phyloP scores from a whole-genome alignment of 2,113 vertebrate species.

The Microcebus murinus region DNA sequence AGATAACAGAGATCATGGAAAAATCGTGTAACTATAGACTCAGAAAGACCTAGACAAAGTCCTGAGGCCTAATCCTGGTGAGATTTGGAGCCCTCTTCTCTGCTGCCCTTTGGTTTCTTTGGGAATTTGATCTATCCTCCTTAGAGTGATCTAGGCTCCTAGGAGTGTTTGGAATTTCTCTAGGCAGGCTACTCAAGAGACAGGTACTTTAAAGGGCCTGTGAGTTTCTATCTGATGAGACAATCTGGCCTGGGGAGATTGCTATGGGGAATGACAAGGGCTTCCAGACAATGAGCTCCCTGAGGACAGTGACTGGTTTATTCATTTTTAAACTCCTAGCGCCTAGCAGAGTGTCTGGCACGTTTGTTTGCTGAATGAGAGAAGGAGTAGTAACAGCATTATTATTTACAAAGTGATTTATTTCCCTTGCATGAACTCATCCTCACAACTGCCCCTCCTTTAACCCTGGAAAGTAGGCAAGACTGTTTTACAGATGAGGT shows the following conservation, averaged over 20 bases:
- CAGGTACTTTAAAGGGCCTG: not conserved
- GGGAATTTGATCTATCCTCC: not conserved
- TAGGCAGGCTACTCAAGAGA: not conserved
- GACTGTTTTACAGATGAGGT: conserved; percentile 50
- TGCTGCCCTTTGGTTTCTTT: not conserved
- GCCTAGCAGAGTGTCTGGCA: conserved; percentile 16
- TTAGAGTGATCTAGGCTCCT: not conserved
- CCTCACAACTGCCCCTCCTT: not conserved
- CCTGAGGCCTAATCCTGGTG: not conserved
- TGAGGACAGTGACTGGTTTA: not conserved
- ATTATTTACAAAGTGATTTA: conserved; percentile 48
- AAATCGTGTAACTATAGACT: not conserved
- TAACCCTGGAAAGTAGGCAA: conserved; percentile 38
- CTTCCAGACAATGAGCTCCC: conserved; percentile 8
- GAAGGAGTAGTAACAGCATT: conserved; percentile 41
- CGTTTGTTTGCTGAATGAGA: conserved; percentile 22
- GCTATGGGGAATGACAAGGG: conserved; percentile 9
- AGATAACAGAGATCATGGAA: not conserved
- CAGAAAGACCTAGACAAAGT: not conserved
- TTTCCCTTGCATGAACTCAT: conserved; percentile 35
- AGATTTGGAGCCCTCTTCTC: not conserved
- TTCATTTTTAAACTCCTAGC: conserved; percentile 38
- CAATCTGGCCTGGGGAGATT: conserved; percentile 15
- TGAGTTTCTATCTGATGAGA: not conserved
- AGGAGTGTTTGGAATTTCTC: conserved; percentile 9